These are phyloP conservation scores for Drosophila burlai DNA, from an alignment of 1,140 invertebrate genomes.

Conservation along the genomic window DNA sequence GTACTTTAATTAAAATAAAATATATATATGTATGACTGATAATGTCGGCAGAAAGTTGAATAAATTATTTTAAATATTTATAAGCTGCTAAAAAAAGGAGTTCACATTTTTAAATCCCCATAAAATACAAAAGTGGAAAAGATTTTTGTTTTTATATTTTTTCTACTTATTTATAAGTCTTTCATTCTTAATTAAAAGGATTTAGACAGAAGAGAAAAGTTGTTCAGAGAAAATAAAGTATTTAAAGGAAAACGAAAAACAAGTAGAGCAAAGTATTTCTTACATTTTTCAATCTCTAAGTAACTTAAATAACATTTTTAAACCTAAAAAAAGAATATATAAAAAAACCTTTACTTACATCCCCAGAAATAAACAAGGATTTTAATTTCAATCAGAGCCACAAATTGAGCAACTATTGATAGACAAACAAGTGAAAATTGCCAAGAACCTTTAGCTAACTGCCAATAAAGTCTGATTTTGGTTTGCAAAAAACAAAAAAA, in stretches of 20 bases:
- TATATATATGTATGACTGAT: no score
- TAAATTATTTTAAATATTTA: background rate
- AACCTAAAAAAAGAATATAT: background rate
- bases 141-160: no score
- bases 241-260: background rate
- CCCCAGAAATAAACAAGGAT: no score
- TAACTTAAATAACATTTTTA: background rate
- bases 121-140: no score
- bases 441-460: background rate
- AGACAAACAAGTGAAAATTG: background rate
- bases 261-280: background rate
- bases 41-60: background rate
- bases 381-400: background rate
- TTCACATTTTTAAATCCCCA: no score
- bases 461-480: background rate
- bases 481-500: background rate
- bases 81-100: no score
- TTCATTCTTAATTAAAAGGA: background rate
- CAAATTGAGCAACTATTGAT: slow-evolving; percentile 4
- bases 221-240: background rate
- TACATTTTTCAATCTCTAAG: background rate
- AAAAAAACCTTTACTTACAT: background rate
- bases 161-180: no score
- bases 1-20: background rate
- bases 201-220: background rate